Evolutionary conservation across 2,888 invertebrate genomes (phyloP), one percentile per base, ranked within the genome.

Genomic region (Psococerastis gibbosa): DNA sequence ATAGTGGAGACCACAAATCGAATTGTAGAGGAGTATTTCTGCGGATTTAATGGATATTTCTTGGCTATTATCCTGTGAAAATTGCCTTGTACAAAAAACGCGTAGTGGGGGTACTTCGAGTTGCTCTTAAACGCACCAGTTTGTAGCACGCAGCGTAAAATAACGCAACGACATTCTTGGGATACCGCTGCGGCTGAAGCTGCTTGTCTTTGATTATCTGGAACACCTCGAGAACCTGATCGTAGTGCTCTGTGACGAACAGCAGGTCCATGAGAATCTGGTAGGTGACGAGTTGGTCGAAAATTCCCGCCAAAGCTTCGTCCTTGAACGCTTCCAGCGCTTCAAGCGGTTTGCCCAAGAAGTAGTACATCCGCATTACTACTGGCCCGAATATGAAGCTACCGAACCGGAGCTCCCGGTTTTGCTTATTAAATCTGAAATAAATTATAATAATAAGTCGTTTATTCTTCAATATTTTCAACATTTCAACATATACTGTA

Each of bases 311-410:
- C 22, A 79, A 62, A 34, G 63, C 62, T 2, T 73, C 67, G 50
- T 75, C 69, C 50, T 70, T 67, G 54, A 78, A 80, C 48, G 69
- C 70, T 73, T 71, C 52, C 11, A 76, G 55, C 9, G 84, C 84
- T 48, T 71, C 60, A 33, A 73, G 67, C 2, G 78, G 73, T 53
- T 77, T 71, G 57, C 81, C 73, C 31, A 81, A 60, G 52, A 69
- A 64, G 57, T 84, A 66, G 46, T 78, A 76, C 67, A 81, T 69
- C 53, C 87, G 67, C 82, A 87, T 83, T 0, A 79, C 69, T 11
- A 85, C 76, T 3, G 87, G 82, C 0, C 87, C 87, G 69, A 87
- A 85, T 3, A 75, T 57, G 59, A 74, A 87, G 50, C 69, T 76
- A n/a, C 82, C 79, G 68, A 85, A 84, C 47, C 82, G 63, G 45